A percentile compares a stretch with the other conserved stretches of the same genome.
Conservation (phyloP, 2,888 invertebrate species). For the Agonopterix subpropinquella region DNA sequence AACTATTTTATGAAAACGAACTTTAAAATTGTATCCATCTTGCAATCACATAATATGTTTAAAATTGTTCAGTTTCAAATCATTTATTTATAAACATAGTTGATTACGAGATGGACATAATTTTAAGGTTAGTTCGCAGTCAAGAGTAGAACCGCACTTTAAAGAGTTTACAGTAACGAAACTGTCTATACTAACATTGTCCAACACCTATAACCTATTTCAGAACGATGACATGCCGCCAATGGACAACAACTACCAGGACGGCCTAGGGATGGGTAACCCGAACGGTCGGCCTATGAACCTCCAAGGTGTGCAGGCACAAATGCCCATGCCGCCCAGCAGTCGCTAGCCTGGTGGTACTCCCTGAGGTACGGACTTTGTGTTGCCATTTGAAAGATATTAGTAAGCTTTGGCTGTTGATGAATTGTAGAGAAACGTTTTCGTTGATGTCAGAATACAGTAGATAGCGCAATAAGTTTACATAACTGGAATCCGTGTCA, state of each 20-base stretch:
- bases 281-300: slow-evolving; percentile 71
- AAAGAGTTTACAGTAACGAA: neutral
- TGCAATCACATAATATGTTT: no score
- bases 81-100: no score
- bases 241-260: slow-evolving; percentile 83
- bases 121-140: no score
- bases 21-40: no score
- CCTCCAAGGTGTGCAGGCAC: slow-evolving; percentile 66
- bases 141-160: no score
- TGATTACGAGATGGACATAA: no score
- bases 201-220: neutral
- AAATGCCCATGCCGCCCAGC: slow-evolving; percentile 64
- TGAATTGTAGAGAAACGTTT: no score
- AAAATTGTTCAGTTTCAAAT: no score
- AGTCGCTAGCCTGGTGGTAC: slow-evolving; percentile 44
- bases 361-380: neutral
- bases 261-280: slow-evolving; percentile 66
- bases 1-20: no score
- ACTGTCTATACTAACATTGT: neutral
- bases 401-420: neutral
- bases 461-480: no score
- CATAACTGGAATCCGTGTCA: no score
- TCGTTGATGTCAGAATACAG: no score
- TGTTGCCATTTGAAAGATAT: neutral
- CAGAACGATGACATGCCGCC: slow-evolving; percentile 85